A percentile compares a stretch with the other conserved stretches of the same genome.
phyloP scores from a whole-genome alignment of 1,140 invertebrate species.

The Bombus impatiens region DNA sequence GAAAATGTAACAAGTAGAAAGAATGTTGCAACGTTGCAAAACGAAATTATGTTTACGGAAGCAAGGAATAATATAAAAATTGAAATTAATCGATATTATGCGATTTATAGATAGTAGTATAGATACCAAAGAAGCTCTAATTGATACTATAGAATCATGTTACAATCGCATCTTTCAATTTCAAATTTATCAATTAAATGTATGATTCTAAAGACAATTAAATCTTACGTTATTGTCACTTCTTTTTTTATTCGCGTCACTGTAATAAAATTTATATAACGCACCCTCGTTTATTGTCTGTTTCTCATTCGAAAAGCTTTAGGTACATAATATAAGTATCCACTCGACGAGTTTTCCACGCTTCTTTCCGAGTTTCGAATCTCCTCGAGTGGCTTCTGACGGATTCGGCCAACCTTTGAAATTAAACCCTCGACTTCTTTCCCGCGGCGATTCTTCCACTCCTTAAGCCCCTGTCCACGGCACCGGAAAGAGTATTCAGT shows the following conservation, averaged over 20 bases:
- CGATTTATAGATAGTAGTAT: too few relatives aligned
- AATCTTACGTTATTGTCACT: not conserved
- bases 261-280: not conserved
- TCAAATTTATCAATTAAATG: too few relatives aligned
- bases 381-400: not conserved
- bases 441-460: not conserved
- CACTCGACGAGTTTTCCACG: not conserved
- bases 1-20: too few relatives aligned
- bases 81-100: too few relatives aligned
- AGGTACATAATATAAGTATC: slow-evolving; percentile 7
- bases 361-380: not conserved
- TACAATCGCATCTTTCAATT: too few relatives aligned
- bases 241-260: not conserved
- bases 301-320: not conserved
- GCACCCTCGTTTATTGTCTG: slow-evolving; percentile 8
- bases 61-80: too few relatives aligned
- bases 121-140: too few relatives aligned
- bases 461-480: not conserved
- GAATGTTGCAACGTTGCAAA: too few relatives aligned
- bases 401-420: slow-evolving; percentile 9
- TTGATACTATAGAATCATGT: too few relatives aligned
- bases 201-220: not conserved
- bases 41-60: too few relatives aligned
- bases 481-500: not conserved
- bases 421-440: slow-evolving; percentile 14